Conservation (phyloP, 1,140 invertebrate species). For the Papilio aristodemus region DNA sequence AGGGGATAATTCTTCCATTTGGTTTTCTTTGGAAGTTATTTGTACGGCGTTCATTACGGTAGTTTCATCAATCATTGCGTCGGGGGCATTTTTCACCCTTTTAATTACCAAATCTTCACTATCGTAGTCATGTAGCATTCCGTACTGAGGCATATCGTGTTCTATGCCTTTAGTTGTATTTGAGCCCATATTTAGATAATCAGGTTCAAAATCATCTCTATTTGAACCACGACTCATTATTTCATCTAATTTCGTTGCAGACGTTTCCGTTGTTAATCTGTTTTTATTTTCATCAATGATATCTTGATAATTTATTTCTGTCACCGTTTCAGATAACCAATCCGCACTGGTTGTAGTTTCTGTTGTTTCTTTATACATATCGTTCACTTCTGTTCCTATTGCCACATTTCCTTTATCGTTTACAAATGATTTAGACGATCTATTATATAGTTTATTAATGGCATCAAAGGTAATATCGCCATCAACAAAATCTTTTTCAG, state of each 20-base stretch:
- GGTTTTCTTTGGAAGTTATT: slow-evolving; percentile 25
- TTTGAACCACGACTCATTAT: slow-evolving; percentile 52
- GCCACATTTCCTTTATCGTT: slow-evolving; percentile 38
- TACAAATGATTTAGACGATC: slow-evolving; percentile 62
- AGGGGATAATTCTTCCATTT: slow-evolving; percentile 33
- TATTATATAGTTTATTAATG: slow-evolving; percentile 60
- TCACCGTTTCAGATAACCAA: slow-evolving; percentile 63
- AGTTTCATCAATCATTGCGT: slow-evolving; percentile 43
- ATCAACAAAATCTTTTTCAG: slow-evolving; percentile 45
- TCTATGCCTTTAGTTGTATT: slow-evolving; percentile 55
- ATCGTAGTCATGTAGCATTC: slow-evolving; percentile 68
- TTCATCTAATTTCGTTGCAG: slow-evolving; percentile 56
- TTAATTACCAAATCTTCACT: slow-evolving; percentile 61
- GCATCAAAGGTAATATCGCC: slow-evolving; percentile 61
- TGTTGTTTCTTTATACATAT: slow-evolving; percentile 39
- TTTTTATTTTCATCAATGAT: slow-evolving; percentile 54
- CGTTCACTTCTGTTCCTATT: slow-evolving; percentile 40
- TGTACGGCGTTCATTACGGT: slow-evolving; percentile 37
- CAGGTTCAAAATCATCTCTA: slow-evolving; percentile 71
- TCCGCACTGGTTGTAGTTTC: slow-evolving; percentile 57
- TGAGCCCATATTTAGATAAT: slow-evolving; percentile 64
- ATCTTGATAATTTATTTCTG: slow-evolving; percentile 62
- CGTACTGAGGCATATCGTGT: slow-evolving; percentile 57
- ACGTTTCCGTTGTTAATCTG: slow-evolving; percentile 50
- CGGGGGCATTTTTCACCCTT: slow-evolving; percentile 67